These are phyloP conservation scores for Eurytemora carolleeae DNA, from an alignment of 1,140 invertebrate species.

Conservation along the genomic window DNA sequence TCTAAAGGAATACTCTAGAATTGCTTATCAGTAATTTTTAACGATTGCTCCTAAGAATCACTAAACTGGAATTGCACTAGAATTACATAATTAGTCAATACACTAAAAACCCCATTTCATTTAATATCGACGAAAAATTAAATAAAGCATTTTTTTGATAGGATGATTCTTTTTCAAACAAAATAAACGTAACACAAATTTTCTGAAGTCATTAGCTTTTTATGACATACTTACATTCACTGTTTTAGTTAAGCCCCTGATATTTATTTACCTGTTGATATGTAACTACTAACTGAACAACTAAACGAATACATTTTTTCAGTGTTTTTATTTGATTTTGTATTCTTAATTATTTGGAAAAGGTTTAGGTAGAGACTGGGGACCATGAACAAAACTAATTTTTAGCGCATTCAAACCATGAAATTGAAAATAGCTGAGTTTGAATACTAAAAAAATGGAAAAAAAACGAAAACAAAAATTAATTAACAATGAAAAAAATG, in stretches of 20 bases:
- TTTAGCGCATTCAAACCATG: neutral
- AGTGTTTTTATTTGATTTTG: too few relatives aligned
- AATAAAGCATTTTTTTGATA: neutral
- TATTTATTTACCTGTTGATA: conserved; percentile 49
- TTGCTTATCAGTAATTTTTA: too few relatives aligned
- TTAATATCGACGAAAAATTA: neutral
- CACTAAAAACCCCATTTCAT: neutral
- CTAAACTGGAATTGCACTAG: too few relatives aligned
- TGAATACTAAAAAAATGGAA: neutral
- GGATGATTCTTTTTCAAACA: neutral
- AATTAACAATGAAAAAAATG: neutral
- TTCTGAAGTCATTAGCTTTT: neutral
- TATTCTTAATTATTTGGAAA: too few relatives aligned
- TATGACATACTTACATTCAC: neutral
- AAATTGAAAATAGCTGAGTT: neutral
- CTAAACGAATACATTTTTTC: too few relatives aligned
- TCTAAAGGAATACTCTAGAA: too few relatives aligned
- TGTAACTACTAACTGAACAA: conserved; percentile 60
- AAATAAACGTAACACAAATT: neutral
- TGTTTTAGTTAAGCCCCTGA: too few relatives aligned
- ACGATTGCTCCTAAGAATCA: too few relatives aligned
- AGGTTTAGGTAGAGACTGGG: too few relatives aligned
- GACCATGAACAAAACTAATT: too few relatives aligned
- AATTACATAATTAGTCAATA: neutral
- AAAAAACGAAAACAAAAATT: neutral